A percentile compares a stretch with the other conserved stretches of the same genome.
Conservation (phyloP, 2,888 invertebrate species). For the Perdita meconis region DNA sequence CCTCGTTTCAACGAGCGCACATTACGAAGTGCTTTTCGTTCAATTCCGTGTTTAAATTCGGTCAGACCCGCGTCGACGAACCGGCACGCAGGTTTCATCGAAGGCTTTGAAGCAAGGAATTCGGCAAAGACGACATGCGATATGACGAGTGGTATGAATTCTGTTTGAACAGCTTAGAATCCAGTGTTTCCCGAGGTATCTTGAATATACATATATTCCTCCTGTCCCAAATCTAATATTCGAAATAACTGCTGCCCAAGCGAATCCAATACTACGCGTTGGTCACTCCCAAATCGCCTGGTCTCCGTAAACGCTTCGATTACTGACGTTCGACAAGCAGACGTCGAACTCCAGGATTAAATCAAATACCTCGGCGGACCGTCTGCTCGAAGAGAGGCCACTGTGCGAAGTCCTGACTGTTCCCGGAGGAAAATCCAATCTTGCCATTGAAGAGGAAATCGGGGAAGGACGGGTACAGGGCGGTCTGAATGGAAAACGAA, state of each 20-base stretch:
- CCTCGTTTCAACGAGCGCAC: not conserved
- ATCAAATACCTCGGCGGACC: conserved; percentile 49
- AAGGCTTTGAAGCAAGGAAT: not conserved
- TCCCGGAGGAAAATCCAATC: conserved; percentile 66
- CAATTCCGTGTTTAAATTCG: not conserved
- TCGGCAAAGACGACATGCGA: not conserved
- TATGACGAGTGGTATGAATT: too few species aligned
- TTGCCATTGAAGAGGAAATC: conserved; percentile 56
- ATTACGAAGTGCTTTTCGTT: not conserved
- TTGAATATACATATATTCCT: too few species aligned
- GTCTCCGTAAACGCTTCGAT: conserved; percentile 47
- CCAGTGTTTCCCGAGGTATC: too few species aligned
- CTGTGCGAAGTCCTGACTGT: conserved; percentile 20
- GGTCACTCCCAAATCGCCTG: not conserved
- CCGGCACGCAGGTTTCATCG: not conserved
- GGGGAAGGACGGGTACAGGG: conserved; percentile 28
- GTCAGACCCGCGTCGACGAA: not conserved
- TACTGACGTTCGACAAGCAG: conserved; percentile 43
- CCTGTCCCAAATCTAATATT: not conserved
- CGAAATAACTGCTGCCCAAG: not conserved
- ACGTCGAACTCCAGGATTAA: conserved; percentile 64
- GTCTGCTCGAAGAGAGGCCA: conserved; percentile 19
- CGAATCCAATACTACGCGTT: not conserved
- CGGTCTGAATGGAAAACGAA: conserved; percentile 70
- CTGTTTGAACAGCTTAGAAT: too few species aligned